phyloP scores from a whole-genome alignment of 1,140 invertebrate genomes.

The Pinna nobilis region DNA sequence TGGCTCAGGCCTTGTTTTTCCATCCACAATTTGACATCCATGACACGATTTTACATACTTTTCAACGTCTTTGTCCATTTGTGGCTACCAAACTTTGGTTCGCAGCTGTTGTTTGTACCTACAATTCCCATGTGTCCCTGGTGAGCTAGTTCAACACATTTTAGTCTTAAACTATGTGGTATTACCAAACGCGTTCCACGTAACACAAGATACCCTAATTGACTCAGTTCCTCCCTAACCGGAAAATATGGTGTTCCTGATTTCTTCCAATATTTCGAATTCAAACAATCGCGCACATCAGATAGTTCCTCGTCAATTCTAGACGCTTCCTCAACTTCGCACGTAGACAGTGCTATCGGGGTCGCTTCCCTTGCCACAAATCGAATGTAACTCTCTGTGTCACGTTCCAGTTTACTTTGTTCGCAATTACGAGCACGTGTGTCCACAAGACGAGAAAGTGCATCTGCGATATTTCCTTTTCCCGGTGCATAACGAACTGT shows the following conservation, averaged over 20 bases:
- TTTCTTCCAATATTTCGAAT: constrained; percentile 1
- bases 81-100: constrained; percentile 47
- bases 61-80: too few species aligned
- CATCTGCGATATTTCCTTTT: constrained; percentile 48
- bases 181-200: constrained; percentile 37
- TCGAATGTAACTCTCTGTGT: constrained; percentile 12
- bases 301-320: constrained; percentile 6
- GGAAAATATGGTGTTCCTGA: constrained; percentile 10
- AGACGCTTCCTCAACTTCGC: constrained; percentile 7
- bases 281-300: neutral
- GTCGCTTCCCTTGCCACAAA: constrained; percentile 25
- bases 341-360: constrained; percentile 27
- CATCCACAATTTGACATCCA: constrained; percentile 44
- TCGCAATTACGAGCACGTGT: too few species aligned
- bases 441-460: constrained; percentile 37
- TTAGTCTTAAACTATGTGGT: constrained; percentile 15
- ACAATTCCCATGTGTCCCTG: constrained; percentile 44
- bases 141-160: constrained; percentile 33
- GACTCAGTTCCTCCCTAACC: constrained; percentile 35
- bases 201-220: constrained; percentile 36
- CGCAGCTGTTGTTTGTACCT: constrained; percentile 37
- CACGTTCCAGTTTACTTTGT: neutral
- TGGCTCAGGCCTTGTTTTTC: constrained; percentile 29
- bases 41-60: constrained; percentile 40
- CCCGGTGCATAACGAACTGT: constrained; percentile 42